Evolutionary conservation across 2,113 vertebrate species (phyloP), one percentile per base, ranked within the genome.

Genomic region (Gymnorhina tibicen): DNA sequence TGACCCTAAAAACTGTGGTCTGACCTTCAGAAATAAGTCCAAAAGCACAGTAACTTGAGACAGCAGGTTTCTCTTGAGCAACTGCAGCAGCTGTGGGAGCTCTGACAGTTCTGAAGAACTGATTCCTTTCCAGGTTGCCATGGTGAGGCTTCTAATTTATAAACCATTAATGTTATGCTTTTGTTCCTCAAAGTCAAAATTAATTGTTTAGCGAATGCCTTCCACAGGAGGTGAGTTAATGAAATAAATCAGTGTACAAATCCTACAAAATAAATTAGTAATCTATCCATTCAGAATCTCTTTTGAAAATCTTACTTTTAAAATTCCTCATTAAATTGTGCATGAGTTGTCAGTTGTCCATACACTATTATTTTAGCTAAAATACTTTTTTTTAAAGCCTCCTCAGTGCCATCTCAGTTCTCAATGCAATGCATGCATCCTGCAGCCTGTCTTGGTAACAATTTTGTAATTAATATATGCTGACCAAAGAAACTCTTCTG

Each of bases 121-220:
- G 22, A 55, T 84, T 93, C 47, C 44, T 85, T 92, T 68, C 41
- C 60, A 80, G 30, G 94, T 97, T 97, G 70, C 93, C 78, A 91
- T 97, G 91, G 97, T 89, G 88, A 97, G 66, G 7, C 22, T 93
- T 95, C 85, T 93, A 67, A 90, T 92, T 93, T 92, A 81, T 66
- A 91, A 92, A 47, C 42, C 26, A 42, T 89, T 91, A 95, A 69
- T 52, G 60, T 66, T 86, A 88, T 30, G 35, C 59, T 87, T 83
- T 59, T 81, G 13, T 49, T 94, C 46, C 53, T 95, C 73, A 87
- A 85, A 94, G 49, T 70, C 60, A 87, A 87, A 90, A 89, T 85
- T 94, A 96, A 94, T 97, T 94, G 85, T 85, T 92, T 64, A 69
- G 42, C 1, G 3, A 85, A 76, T 63, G 16, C 28, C 39, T 82